Evolutionary conservation across 2,888 invertebrate species (phyloP).

Genomic region (Ferrisia virgata): DNA sequence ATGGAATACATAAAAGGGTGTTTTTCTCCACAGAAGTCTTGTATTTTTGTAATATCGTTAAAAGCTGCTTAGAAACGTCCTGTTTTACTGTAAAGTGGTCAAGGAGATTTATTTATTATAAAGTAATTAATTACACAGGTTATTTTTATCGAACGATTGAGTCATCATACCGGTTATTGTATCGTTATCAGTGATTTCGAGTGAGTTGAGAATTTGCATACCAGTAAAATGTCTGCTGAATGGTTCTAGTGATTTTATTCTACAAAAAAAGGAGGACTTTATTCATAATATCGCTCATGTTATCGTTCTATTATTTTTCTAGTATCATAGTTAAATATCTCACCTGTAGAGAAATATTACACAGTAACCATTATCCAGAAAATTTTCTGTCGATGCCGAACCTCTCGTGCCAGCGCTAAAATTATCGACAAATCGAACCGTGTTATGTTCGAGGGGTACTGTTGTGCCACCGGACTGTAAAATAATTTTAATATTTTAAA

Average conservation of each 20-base stretch:
- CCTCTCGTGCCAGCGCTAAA: slow-evolving; percentile 97
- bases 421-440: slow-evolving; percentile 97
- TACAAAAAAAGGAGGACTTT: slow-evolving; percentile 48
- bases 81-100: slow-evolving; percentile 61
- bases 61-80: slow-evolving; percentile 69
- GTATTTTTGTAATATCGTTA: slow-evolving; percentile 71
- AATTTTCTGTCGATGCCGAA: slow-evolving; percentile 92
- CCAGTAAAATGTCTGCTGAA: slow-evolving; percentile 83
- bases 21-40: slow-evolving; percentile 73
- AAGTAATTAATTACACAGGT: neutral
- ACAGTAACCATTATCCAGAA: slow-evolving; percentile 79
- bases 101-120: neutral
- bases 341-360: slow-evolving; percentile 87
- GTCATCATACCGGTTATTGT: slow-evolving; percentile 26
- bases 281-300: neutral
- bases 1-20: slow-evolving; percentile 71
- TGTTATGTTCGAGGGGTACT: slow-evolving; percentile 93
- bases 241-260: slow-evolving; percentile 85
- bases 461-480: slow-evolving; percentile 95
- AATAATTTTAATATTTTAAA: slow-evolving; percentile 50
- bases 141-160: neutral
- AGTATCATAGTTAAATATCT: no score
- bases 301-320: no score
- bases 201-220: slow-evolving; percentile 15
- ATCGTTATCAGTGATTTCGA: slow-evolving; percentile 2